Base-by-base conservation (phyloP, 2,888 invertebrate genomes). In the Dicycla oo region DNA sequence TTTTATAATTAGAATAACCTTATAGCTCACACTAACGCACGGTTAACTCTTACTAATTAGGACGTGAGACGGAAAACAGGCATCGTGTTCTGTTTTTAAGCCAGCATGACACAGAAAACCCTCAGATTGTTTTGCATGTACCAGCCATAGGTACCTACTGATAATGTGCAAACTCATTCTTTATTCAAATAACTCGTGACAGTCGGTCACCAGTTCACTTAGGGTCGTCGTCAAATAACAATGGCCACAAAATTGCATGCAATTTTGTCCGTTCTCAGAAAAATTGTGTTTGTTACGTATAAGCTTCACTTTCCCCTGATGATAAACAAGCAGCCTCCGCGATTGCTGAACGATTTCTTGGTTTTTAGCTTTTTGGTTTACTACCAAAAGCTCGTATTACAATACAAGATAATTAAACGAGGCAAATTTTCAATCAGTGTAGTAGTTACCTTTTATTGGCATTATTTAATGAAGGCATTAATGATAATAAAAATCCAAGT, bases 281-380 rank as follows among this genome's bases (percentile, higher is more conserved):
- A 84, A 78, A 73, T 47, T 34, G 23, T 54, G 69, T 69, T 75
- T 56, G 64, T 80, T 86, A 82, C 80, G 70, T 83, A n/a, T n/a
- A 83, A 87, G 53, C 63, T 62, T 72, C 60, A 84, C 88, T 89
- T 89, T 90, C 87, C 81, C 84, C 77, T 76, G 56, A 78, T 82
- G 74, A 74, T 69, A 80, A 80, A 78, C 53, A 61, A 73, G 71
- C 80, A 73, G 69, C 54, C 73, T 73, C 61, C 56, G 74, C 75
- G 76, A 83, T 88, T 88, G 89, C 86, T 81, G 88, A 87, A 85
- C 88, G 83, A 90, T 90, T 89, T 88, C 82, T 87, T 86, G 85
- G 82, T 81, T 83, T 81, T 81, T 78, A 75, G 72, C 53, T 71
- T 71, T 63, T 75, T 76, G 61, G 74, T 83, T 71, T 69, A 67